These are phyloP conservation scores for Malurus alboscapulatus DNA, from an alignment of 2,113 vertebrate genomes.

Conservation along the genomic window DNA sequence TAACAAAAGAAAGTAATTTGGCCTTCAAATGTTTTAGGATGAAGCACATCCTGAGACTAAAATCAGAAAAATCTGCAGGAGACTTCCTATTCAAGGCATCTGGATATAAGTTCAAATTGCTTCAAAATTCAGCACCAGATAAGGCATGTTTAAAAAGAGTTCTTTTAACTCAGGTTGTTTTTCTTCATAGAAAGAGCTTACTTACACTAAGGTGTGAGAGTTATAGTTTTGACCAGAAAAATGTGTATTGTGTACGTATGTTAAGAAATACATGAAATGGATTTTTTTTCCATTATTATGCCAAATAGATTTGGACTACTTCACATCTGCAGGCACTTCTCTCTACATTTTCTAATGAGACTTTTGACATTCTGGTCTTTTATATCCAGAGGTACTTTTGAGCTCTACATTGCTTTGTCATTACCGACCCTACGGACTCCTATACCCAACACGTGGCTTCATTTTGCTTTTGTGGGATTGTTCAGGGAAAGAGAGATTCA, in stretches of 20 bases:
- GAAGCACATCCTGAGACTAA: background rate
- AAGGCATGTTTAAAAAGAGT: background rate
- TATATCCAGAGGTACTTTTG: background rate
- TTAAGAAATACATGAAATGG: background rate
- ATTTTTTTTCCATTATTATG: background rate
- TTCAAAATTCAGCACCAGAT: background rate
- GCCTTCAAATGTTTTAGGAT: background rate
- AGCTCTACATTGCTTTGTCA: background rate
- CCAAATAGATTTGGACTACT: background rate
- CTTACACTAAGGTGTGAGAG: background rate
- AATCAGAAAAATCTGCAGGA: background rate
- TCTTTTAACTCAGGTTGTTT: background rate
- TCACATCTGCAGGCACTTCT: background rate
- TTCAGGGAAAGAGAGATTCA: background rate
- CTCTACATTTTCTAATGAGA: background rate
- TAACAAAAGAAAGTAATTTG: background rate
- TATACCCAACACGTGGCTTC: background rate
- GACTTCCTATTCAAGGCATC: background rate
- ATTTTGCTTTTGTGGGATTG: background rate
- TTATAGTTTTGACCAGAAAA: background rate
- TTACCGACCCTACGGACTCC: accelerated
- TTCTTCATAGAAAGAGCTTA: background rate
- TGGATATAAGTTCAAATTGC: background rate
- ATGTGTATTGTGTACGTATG: background rate
- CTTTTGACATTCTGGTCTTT: background rate